Percentiles rank a stretch among this genome's conserved stretches.
Conservation (phyloP, 1,140 invertebrate genomes). For the Drosophila murphyi region DNA sequence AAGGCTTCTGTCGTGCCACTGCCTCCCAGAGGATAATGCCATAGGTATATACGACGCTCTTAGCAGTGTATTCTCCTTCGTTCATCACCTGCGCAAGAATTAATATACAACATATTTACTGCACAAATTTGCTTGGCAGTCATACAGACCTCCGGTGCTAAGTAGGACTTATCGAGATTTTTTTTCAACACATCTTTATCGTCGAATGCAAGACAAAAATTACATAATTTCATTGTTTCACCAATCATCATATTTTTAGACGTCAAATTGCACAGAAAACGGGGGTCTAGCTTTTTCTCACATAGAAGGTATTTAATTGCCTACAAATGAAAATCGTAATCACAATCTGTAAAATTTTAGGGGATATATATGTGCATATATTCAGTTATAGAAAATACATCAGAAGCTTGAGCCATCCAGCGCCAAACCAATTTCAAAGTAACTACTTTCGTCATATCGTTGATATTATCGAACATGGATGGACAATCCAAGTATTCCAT, state of each 20-base stretch:
- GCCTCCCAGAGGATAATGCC: neutral
- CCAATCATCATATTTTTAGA: neutral
- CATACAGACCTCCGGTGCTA: neutral
- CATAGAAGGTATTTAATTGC: neutral
- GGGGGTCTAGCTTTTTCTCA: neutral
- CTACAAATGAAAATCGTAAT: neutral
- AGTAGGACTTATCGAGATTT: neutral
- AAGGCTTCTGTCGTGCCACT: neutral
- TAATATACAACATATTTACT: too few relatives aligned
- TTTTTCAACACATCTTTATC: neutral
- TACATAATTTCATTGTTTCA: neutral
- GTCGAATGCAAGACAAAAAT: neutral
- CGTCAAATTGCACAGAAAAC: neutral
- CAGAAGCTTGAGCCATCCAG: neutral
- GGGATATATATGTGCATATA: too few relatives aligned
- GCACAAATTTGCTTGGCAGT: neutral
- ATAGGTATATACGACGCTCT: neutral
- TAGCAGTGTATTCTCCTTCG: neutral
- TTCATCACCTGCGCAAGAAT: neutral
- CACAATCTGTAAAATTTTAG: neutral
- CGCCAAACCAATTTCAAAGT: neutral
- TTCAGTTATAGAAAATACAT: neutral
- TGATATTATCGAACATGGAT: neutral
- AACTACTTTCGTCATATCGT: neutral
- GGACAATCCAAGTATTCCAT: neutral